These are phyloP conservation scores for Diglossa cyanea DNA, from an alignment of 2,797 vertebrate species.

Conservation along the genomic window DNA sequence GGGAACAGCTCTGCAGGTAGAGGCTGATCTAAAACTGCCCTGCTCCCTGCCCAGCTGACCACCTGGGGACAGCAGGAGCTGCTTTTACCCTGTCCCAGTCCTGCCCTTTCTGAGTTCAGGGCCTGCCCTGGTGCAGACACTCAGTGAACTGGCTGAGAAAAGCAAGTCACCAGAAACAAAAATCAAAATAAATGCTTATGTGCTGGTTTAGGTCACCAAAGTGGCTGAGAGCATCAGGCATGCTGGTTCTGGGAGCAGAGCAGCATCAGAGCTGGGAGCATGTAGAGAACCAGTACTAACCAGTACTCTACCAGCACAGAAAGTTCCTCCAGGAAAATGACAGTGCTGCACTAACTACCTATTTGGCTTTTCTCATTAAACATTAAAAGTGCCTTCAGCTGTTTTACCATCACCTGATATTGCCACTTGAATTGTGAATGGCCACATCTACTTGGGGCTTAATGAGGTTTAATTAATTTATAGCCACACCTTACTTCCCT, in stretches of 20 bases:
- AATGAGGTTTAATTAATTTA: conserved; percentile 38
- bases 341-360: neutral
- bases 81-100: neutral
- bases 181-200: neutral
- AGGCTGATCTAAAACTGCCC: neutral
- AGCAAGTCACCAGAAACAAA: neutral
- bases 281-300: neutral
- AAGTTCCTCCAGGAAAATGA: neutral
- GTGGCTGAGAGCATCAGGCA: neutral
- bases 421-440: neutral
- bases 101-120: fast-evolving
- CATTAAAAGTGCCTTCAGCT: neutral
- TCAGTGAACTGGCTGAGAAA: neutral
- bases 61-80: neutral
- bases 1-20: neutral
- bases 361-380: neutral
- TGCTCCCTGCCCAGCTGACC: neutral
- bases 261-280: neutral
- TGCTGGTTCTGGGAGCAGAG: neutral
- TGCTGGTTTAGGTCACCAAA: neutral
- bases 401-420: neutral
- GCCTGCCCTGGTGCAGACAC: neutral
- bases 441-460: neutral
- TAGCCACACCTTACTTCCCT: conserved; percentile 10
- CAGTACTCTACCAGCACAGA: neutral